Conservation (phyloP, 2,113 vertebrate species). For the Callospermophilus lateralis region DNA sequence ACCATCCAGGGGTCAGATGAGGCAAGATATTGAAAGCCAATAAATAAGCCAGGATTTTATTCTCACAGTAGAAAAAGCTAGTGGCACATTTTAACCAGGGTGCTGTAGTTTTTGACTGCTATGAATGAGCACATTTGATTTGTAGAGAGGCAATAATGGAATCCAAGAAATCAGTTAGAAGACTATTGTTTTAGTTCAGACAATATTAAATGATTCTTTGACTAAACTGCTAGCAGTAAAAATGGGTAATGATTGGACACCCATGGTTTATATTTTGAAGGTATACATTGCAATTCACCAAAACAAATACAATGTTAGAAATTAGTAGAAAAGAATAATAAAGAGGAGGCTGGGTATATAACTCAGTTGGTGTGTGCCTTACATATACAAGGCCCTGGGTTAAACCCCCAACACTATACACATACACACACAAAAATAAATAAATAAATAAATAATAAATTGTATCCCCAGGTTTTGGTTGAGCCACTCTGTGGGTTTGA, state of each 20-base stretch:
- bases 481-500: fast-evolving
- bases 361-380: too few relatives aligned
- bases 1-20: background rate
- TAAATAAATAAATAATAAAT: background rate
- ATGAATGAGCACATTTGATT: background rate
- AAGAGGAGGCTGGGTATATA: too few relatives aligned
- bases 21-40: background rate
- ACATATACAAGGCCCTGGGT: too few relatives aligned
- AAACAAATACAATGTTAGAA: background rate
- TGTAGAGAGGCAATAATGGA: background rate
- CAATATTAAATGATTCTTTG: background rate
- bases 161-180: background rate
- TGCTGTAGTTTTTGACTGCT: background rate
- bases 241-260: background rate
- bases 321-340: too few relatives aligned
- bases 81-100: background rate
- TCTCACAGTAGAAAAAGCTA: background rate
- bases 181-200: background rate
- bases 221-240: background rate
- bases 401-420: too few relatives aligned
- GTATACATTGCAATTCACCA: background rate
- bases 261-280: background rate
- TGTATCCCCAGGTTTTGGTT: background rate
- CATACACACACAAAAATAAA: too few relatives aligned
- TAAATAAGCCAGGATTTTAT: background rate